Evolutionary conservation across 2,113 vertebrate species (phyloP).

Genomic region (Nycticebus coucang): DNA sequence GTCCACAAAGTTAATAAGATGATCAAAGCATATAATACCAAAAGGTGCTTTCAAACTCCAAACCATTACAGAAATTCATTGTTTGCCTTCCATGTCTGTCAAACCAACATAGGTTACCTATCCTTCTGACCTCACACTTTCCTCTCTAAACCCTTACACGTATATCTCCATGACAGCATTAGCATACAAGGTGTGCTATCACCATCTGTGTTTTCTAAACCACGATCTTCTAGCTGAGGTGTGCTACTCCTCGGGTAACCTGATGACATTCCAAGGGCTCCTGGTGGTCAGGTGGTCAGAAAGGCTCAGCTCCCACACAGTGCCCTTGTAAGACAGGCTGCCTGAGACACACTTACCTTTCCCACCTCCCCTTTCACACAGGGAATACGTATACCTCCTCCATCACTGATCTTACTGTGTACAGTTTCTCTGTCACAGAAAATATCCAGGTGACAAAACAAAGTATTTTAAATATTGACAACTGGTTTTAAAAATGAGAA

Average conservation of each 20-base stretch:
- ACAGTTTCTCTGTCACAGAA: neutral
- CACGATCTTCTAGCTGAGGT: neutral
- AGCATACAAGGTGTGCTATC: neutral
- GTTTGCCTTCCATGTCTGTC: neutral
- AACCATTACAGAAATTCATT: neutral
- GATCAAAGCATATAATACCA: neutral
- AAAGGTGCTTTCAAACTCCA: neutral
- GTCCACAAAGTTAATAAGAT: neutral
- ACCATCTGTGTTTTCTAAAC: neutral
- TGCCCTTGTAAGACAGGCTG: neutral
- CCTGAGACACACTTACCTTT: neutral
- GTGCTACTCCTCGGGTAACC: neutral
- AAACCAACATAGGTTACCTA: neutral
- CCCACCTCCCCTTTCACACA: neutral
- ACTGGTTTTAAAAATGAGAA: neutral
- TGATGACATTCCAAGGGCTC: neutral
- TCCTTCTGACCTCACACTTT: neutral
- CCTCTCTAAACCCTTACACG: neutral
- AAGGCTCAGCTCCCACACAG: neutral
- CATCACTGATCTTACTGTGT: neutral
- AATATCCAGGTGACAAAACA: neutral
- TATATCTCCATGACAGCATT: neutral
- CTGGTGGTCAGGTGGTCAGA: neutral
- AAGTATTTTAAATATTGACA: neutral
- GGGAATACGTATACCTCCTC: neutral